Evolutionary conservation across 37 sponge, comb jelly and placozoan genomes (phyloP).

Genomic region (Haliclona indistincta): DNA sequence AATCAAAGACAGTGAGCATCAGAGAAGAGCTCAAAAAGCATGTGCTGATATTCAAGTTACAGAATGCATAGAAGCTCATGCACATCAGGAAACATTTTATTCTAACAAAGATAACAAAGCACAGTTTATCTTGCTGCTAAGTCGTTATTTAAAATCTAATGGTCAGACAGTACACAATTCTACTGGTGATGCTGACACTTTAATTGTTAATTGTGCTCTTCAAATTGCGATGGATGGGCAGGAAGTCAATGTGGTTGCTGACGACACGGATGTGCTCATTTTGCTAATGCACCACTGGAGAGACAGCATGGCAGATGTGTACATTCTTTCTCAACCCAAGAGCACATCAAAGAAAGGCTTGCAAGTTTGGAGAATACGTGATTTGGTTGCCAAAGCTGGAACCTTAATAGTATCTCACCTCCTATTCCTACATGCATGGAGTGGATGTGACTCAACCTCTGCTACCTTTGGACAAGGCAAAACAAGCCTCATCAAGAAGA

Average conservation of each 20-base stretch:
- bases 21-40: slow-evolving; percentile 10
- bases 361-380: slow-evolving; percentile 28
- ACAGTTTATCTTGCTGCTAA: background rate
- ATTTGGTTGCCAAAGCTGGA: slow-evolving; percentile 8
- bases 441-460: slow-evolving; percentile 53
- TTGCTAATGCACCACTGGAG: slow-evolving; percentile 30
- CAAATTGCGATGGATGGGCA: slow-evolving; percentile 11
- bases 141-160: background rate
- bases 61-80: slow-evolving; percentile 25
- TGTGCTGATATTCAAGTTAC: slow-evolving; percentile 24
- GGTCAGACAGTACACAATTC: slow-evolving; percentile 10
- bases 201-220: slow-evolving; percentile 28
- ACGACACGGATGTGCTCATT: slow-evolving; percentile 16
- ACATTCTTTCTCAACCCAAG: slow-evolving; percentile 27
- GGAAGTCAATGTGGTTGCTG: background rate
- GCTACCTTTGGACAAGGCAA: slow-evolving; percentile 44
- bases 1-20: slow-evolving; percentile 24
- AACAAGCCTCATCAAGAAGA: slow-evolving; percentile 23
- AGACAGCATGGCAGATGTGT: slow-evolving; percentile 23
- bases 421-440: slow-evolving; percentile 40
- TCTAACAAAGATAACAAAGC: slow-evolving; percentile 9
- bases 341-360: slow-evolving; percentile 16
- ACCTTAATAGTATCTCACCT: slow-evolving; percentile 1
- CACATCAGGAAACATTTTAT: slow-evolving; percentile 20
- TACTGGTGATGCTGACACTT: slow-evolving; percentile 31